Evolutionary conservation across 1,140 invertebrate genomes (phyloP).

Genomic region (Dreissena rostriformis): DNA sequence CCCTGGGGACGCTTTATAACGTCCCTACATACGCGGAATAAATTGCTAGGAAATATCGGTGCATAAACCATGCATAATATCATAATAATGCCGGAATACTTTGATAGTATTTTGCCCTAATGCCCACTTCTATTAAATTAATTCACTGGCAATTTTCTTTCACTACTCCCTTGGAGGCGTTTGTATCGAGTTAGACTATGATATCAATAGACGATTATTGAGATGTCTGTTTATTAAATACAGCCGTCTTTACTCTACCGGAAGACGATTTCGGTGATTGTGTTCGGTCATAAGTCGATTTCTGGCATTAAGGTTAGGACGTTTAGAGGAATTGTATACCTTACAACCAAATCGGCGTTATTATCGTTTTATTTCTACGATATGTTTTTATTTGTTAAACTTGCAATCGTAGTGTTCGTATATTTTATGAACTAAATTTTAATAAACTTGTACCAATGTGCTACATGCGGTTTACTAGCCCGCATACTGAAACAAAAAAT

Average conservation of each 20-base stretch:
- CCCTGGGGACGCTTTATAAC: background rate
- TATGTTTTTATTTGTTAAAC: too few species aligned
- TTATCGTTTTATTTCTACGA: too few species aligned
- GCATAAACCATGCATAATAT: constrained; percentile 29
- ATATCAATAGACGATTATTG: constrained; percentile 53
- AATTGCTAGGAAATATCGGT: background rate
- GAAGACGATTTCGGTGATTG: too few species aligned
- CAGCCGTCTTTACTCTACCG: background rate
- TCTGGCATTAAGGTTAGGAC: too few species aligned
- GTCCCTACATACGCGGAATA: background rate
- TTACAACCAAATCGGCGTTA: too few species aligned
- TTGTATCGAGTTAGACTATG: constrained; percentile 44
- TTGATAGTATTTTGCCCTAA: constrained; percentile 34
- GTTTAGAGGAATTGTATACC: too few species aligned
- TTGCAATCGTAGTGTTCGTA: too few species aligned
- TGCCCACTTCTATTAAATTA: constrained; percentile 51
- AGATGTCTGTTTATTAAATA: constrained; percentile 50
- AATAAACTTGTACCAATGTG: too few species aligned
- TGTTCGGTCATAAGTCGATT: too few species aligned
- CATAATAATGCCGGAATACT: constrained; percentile 39
- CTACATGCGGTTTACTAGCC: too few species aligned
- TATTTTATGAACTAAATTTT: too few species aligned
- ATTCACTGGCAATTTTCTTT: constrained; percentile 56
- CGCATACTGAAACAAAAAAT: too few species aligned
- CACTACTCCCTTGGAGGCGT: constrained; percentile 34